Evolutionary conservation across 2,113 vertebrate species (phyloP).

Genomic region (Megaleporinus macrocephalus): DNA sequence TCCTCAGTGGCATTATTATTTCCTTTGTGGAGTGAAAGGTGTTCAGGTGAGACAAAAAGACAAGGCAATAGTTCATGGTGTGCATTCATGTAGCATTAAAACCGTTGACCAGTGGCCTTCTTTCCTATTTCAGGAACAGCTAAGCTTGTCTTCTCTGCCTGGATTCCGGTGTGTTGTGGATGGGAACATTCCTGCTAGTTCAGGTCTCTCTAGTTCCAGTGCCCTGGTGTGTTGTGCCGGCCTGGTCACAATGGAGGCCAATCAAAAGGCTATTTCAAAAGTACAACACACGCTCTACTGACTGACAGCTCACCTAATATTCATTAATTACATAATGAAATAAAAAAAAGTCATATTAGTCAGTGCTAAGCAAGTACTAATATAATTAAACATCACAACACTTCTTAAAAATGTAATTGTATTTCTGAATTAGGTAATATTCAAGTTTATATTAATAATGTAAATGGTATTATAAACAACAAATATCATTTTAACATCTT

Average conservation of each 20-base stretch:
- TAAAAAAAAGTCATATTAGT: too few species aligned
- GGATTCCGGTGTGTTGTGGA: constrained; percentile 94
- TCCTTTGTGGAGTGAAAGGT: constrained; percentile 97
- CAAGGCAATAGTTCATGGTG: not conserved
- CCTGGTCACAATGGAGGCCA: constrained; percentile 85
- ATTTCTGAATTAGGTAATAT: too few species aligned
- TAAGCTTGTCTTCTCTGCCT: constrained; percentile 76
- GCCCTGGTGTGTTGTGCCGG: constrained; percentile 95
- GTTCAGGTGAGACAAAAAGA: constrained; percentile 84
- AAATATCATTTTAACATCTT: too few species aligned
- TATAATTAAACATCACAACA: too few species aligned
- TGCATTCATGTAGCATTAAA: not conserved
- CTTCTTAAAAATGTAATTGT: too few species aligned
- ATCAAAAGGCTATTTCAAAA: constrained; percentile 89
- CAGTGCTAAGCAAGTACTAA: too few species aligned
- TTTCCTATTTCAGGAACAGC: constrained; percentile 81
- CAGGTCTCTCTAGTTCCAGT: constrained; percentile 95
- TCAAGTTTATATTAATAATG: too few species aligned
- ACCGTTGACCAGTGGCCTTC: not conserved
- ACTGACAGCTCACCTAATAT: not conserved
- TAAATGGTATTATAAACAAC: too few species aligned
- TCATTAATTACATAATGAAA: too few species aligned
- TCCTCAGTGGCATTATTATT: constrained; percentile 94
- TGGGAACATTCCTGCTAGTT: constrained; percentile 91
- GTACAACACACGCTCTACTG: constrained; percentile 67